phyloP scores from a whole-genome alignment of 2,113 vertebrate species.

The Pluvialis apricaria region DNA sequence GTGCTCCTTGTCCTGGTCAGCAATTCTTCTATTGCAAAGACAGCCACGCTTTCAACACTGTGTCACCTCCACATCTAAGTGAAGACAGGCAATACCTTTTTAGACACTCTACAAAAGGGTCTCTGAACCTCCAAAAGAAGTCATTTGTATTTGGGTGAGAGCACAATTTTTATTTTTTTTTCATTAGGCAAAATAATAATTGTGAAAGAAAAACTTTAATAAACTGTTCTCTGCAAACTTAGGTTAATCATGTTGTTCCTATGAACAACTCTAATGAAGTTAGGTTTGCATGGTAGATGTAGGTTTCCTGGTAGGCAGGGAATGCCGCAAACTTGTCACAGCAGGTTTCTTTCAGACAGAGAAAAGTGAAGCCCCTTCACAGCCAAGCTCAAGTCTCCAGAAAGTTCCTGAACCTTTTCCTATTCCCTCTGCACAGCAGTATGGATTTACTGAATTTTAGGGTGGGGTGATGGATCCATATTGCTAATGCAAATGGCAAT shows the following conservation, averaged over 20 bases:
- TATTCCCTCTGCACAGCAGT: neutral
- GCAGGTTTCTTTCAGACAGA: neutral
- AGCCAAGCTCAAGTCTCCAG: neutral
- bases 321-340: neutral
- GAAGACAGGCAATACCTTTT: neutral
- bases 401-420: neutral
- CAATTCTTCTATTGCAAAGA: neutral
- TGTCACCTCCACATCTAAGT: neutral
- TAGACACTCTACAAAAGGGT: neutral
- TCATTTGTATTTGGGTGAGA: neutral
- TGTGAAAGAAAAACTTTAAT: neutral
- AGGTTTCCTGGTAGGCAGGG: neutral
- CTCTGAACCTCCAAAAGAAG: neutral
- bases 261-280: neutral
- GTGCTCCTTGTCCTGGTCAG: neutral
- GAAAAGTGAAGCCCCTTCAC: neutral
- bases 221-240: neutral
- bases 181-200: neutral
- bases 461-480: neutral
- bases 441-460: neutral
- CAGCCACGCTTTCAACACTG: neutral
- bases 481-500: neutral
- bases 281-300: neutral
- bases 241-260: neutral
- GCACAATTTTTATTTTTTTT: neutral